Conservation (phyloP, 2,113 vertebrate species). For the Cervus canadensis region DNA sequence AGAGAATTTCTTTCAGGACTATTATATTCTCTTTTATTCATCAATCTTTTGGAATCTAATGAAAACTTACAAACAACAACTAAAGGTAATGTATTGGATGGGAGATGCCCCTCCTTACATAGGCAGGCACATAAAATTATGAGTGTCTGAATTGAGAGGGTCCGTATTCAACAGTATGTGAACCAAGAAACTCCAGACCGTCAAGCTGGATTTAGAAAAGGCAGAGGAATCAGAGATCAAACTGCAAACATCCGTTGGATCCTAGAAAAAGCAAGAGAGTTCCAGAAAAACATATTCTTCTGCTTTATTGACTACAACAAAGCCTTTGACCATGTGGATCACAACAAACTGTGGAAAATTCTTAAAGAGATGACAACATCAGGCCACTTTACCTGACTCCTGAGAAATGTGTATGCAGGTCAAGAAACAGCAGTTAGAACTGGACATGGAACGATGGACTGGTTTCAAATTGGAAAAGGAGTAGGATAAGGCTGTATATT, state of each 20-base stretch:
- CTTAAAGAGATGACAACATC: neutral
- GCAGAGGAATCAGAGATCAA: neutral
- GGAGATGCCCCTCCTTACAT: too few relatives aligned
- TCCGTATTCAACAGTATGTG: neutral
- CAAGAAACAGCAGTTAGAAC: neutral
- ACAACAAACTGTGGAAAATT: neutral
- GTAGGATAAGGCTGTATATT: neutral
- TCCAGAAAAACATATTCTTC: neutral
- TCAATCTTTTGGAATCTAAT: neutral
- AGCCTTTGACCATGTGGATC: fast-evolving
- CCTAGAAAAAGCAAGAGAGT: neutral
- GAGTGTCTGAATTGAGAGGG: neutral
- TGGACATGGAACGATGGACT: neutral
- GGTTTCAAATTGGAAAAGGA: neutral
- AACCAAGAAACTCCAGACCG: neutral
- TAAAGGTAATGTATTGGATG: neutral
- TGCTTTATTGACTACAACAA: neutral
- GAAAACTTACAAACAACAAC: neutral
- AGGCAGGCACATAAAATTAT: neutral
- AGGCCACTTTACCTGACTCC: neutral
- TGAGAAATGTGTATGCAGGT: neutral
- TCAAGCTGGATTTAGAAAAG: neutral
- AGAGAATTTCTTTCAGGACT: neutral
- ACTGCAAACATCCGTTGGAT: neutral
- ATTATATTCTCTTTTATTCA: neutral